Percentiles rank a stretch among this genome's conserved stretches.
Conservation (phyloP, 2,113 vertebrate species). For the Dascyllus trimaculatus region DNA sequence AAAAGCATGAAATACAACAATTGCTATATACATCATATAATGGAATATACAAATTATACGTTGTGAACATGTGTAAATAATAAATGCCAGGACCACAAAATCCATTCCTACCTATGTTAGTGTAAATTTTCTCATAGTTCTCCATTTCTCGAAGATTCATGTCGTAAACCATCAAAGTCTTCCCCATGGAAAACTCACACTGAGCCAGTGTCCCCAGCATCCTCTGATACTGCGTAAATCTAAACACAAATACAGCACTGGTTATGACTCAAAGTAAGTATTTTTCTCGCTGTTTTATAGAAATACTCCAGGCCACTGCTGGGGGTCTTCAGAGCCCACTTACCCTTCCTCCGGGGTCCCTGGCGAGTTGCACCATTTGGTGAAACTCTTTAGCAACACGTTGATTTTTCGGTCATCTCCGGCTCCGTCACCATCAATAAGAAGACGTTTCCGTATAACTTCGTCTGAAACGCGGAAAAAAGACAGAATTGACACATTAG, state of each 20-base stretch:
- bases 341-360: slow-evolving; percentile 95
- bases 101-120: slow-evolving; percentile 90
- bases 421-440: slow-evolving; percentile 97
- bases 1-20: neutral
- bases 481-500: neutral
- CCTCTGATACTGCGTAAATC: slow-evolving; percentile 95
- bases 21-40: neutral
- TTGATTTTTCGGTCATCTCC: slow-evolving; percentile 97
- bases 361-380: slow-evolving; percentile 95
- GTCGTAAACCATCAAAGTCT: slow-evolving; percentile 96
- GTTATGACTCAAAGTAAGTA: neutral
- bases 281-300: neutral
- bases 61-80: neutral
- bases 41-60: neutral
- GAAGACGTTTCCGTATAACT: slow-evolving; percentile 96
- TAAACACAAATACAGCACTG: slow-evolving; percentile 58
- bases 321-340: neutral
- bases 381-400: slow-evolving; percentile 95
- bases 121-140: slow-evolving; percentile 97
- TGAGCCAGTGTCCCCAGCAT: slow-evolving; percentile 95
- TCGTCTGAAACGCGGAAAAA: slow-evolving; percentile 83
- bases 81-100: neutral
- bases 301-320: neutral
- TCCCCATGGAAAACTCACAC: slow-evolving; percentile 98
- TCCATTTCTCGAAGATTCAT: slow-evolving; percentile 99